Evolutionary conservation across 2,113 vertebrate genomes (phyloP).

Genomic region (Lanius ludovicianus): DNA sequence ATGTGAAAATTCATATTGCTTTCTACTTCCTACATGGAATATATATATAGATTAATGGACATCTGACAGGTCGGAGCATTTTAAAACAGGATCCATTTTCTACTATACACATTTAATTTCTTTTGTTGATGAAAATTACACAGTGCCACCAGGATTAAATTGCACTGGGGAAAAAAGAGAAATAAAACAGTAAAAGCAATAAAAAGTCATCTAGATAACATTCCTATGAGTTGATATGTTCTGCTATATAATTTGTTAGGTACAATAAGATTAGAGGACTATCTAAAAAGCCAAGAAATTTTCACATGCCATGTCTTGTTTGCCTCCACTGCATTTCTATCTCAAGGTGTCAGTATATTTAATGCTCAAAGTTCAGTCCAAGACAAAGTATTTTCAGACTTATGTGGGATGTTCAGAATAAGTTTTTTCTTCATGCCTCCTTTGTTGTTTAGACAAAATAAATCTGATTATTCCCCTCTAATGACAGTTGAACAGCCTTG

Average conservation of each 20-base stretch:
- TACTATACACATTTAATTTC: constrained; percentile 41
- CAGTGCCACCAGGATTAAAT: constrained; percentile 10
- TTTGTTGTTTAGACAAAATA: not conserved
- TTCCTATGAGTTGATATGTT: not conserved
- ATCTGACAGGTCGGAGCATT: constrained; percentile 19
- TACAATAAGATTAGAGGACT: not conserved
- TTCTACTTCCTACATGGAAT: constrained; percentile 40
- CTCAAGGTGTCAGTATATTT: not conserved
- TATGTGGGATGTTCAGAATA: not conserved
- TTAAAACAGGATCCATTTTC: constrained; percentile 26
- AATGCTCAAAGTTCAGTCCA: not conserved
- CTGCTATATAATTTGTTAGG: not conserved
- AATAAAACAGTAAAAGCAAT: not conserved
- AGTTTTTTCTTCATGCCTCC: not conserved
- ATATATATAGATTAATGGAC: constrained; percentile 43
- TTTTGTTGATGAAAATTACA: constrained; percentile 61
- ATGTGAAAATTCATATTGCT: constrained; percentile 52
- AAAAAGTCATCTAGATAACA: not conserved
- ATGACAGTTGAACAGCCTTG: not conserved
- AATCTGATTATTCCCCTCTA: not conserved
- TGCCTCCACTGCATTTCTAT: not conserved
- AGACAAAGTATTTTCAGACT: not conserved
- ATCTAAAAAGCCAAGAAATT: not conserved
- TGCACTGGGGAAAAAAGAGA: not conserved
- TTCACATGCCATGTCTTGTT: not conserved